These are phyloP conservation scores for Chaetodon auriga DNA, from an alignment of 2,113 vertebrate genomes.

Conservation along the genomic window DNA sequence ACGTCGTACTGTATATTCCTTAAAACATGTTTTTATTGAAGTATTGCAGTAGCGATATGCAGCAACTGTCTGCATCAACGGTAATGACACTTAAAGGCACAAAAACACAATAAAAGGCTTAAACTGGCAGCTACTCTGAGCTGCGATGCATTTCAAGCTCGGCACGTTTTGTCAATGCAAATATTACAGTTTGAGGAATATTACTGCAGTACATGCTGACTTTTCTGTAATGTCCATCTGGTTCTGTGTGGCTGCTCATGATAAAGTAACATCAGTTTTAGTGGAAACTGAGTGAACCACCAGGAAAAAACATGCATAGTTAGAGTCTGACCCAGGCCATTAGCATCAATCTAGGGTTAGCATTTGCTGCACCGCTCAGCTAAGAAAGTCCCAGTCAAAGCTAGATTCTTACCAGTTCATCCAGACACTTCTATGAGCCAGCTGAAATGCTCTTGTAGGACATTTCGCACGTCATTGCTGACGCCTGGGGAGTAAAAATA, in stretches of 20 bases:
- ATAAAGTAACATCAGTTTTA: neutral
- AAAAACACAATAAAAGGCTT: neutral
- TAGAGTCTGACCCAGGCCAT: neutral
- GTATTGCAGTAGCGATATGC: neutral
- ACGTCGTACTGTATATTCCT: neutral
- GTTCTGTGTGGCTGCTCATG: neutral
- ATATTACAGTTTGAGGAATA: accelerated
- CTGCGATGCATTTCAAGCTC: no score
- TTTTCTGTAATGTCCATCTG: neutral
- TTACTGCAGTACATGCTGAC: neutral
- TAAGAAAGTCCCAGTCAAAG: neutral
- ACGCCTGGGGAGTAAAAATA: neutral
- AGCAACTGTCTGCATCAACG: neutral
- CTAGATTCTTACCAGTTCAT: neutral
- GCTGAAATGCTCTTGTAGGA: neutral
- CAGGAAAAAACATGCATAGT: neutral
- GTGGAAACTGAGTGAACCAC: neutral
- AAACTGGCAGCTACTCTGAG: neutral
- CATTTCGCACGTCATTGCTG: neutral
- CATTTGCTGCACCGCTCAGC: neutral
- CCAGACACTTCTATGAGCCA: neutral
- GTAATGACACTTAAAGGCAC: neutral
- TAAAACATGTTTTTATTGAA: neutral
- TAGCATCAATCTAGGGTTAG: neutral
- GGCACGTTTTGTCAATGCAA: no score